These are phyloP conservation scores for Hirudo medicinalis DNA, from an alignment of 1,140 invertebrate species.

Conservation along the genomic window DNA sequence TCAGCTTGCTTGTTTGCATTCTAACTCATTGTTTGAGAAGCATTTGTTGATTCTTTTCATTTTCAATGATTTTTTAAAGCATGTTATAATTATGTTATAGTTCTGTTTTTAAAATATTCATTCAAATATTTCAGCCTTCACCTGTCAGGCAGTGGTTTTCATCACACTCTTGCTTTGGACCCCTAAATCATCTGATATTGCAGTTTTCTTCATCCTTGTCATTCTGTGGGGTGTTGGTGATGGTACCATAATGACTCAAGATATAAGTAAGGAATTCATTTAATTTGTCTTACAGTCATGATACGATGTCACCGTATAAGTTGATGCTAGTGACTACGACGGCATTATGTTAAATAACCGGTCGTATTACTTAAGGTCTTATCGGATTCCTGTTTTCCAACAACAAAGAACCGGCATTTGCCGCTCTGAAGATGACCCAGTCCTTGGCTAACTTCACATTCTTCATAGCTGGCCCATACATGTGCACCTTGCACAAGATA, in stretches of 20 bases:
- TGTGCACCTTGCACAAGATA: conserved; percentile 21
- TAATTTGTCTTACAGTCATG: not conserved
- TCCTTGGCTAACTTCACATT: conserved; percentile 16
- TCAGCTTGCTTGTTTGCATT: too few species aligned
- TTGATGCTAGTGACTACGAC: not conserved
- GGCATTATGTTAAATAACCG: not conserved
- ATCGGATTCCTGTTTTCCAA: conserved; percentile 30
- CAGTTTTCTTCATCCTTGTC: conserved; percentile 28
- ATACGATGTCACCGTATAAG: not conserved
- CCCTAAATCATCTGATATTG: conserved; percentile 23
- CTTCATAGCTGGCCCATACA: conserved; percentile 20
- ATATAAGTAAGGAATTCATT: conserved; percentile 28
- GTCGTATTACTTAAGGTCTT: conserved; percentile 26
- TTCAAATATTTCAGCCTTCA: conserved; percentile 2
- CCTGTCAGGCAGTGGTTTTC: conserved; percentile 18
- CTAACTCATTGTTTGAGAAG: too few species aligned
- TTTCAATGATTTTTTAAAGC: not conserved
- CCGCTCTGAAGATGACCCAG: conserved; percentile 24
- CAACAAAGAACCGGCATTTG: conserved; percentile 31
- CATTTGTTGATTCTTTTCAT: not conserved
- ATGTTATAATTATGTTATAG: not conserved
- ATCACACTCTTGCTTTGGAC: conserved; percentile 29
- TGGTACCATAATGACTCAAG: conserved; percentile 31
- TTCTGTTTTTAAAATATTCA: not conserved
- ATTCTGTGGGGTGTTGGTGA: conserved; percentile 32